A percentile compares a stretch with the other conserved stretches of the same genome.
phyloP scores from a whole-genome alignment of 2,888 invertebrate genomes.

The Pandemis cinnamomeana region DNA sequence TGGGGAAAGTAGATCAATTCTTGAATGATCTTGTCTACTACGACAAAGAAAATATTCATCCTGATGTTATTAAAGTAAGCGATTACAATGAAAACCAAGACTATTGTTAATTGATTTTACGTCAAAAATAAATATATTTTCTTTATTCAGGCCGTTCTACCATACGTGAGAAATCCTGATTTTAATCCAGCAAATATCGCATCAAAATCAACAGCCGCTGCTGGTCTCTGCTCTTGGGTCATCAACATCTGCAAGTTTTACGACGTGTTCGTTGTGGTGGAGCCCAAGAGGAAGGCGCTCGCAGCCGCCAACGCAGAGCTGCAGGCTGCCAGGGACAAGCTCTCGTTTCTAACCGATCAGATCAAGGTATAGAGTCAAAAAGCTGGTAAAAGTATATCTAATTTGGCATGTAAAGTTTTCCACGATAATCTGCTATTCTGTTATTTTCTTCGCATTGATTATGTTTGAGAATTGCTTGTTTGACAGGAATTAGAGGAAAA shows the following conservation, averaged over 20 bases:
- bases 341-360: slow-evolving; percentile 89
- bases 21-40: slow-evolving; percentile 92
- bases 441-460: not conserved
- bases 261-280: slow-evolving; percentile 95
- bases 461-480: not conserved
- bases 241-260: slow-evolving; percentile 96
- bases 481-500: slow-evolving; percentile 91
- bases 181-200: slow-evolving; percentile 93
- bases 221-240: slow-evolving; percentile 97
- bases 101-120: not conserved
- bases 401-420: not conserved
- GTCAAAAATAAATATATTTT: not conserved
- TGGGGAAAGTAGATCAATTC: slow-evolving; percentile 96
- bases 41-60: slow-evolving; percentile 96
- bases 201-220: slow-evolving; percentile 95
- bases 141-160: slow-evolving; percentile 74
- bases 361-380: slow-evolving; percentile 76
- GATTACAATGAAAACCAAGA: not conserved
- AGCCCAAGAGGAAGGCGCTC: slow-evolving; percentile 95
- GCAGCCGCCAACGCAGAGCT: slow-evolving; percentile 94
- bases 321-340: slow-evolving; percentile 91
- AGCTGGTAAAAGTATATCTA: not conserved
- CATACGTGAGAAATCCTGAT: slow-evolving; percentile 88
- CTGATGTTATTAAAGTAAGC: slow-evolving; percentile 92
- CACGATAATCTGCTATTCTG: not conserved